Conservation (phyloP, 92 coral and sea anemone species). For the Actinernus sp. region DNA sequence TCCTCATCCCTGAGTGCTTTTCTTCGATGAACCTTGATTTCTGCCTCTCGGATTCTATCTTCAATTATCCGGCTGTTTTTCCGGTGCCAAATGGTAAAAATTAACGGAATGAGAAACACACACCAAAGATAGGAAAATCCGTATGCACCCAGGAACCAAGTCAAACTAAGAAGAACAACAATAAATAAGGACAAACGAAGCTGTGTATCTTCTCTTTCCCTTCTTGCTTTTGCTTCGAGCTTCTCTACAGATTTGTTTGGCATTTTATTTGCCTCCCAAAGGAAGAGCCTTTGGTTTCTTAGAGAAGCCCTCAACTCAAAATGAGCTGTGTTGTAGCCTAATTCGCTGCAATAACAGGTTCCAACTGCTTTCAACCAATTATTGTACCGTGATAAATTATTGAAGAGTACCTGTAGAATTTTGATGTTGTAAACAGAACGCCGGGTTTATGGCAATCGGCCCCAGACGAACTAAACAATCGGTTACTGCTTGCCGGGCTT, state of each 20-base stretch:
- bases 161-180: constrained; percentile 53
- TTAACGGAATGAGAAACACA: constrained; percentile 72
- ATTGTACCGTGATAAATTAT: too few species aligned
- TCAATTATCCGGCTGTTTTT: constrained; percentile 81
- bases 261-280: too few species aligned
- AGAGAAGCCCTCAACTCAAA: too few species aligned
- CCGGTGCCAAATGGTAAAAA: constrained; percentile 85
- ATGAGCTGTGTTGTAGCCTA: too few species aligned
- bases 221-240: constrained; percentile 62
- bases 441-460: too few species aligned
- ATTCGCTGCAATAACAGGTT: too few species aligned
- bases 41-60: constrained; percentile 78
- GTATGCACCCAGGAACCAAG: constrained; percentile 84
- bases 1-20: constrained; percentile 94
- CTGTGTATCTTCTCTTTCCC: constrained; percentile 77
- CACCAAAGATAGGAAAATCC: constrained; percentile 87
- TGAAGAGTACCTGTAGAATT: too few species aligned
- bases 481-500: too few species aligned
- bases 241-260: constrained; percentile 45
- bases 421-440: too few species aligned
- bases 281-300: too few species aligned
- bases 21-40: constrained; percentile 82
- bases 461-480: too few species aligned
- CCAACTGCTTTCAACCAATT: too few species aligned
- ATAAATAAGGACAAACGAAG: constrained; percentile 78